A percentile compares a stretch with the other conserved stretches of the same genome.
Evolutionary conservation across 23 tunicate genomes (phyloP).

Genomic region (Trididemnum miniatum): DNA sequence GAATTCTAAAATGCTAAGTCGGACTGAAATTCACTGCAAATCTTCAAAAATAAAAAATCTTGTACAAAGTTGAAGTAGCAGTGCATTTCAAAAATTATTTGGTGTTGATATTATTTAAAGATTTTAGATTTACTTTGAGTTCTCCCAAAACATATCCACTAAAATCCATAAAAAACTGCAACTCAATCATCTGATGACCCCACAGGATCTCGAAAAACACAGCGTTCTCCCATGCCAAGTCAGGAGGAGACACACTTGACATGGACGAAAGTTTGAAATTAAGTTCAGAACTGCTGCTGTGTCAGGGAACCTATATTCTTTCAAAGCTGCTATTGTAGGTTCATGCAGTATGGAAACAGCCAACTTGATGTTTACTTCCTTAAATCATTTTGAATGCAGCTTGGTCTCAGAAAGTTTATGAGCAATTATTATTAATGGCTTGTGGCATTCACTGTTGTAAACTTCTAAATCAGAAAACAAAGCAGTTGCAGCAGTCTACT

Average conservation of each 20-base stretch:
- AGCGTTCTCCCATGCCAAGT: background rate
- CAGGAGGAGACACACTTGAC: background rate
- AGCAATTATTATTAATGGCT: slow-evolving; percentile 19
- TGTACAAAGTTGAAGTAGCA: too few species aligned
- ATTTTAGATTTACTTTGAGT: too few species aligned
- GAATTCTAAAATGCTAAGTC: too few species aligned
- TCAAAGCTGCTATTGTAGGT: slow-evolving; percentile 6
- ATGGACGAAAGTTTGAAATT: slow-evolving; percentile 8
- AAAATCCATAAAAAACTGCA: background rate
- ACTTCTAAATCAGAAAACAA: background rate
- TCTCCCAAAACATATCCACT: background rate
- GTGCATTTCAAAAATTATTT: too few species aligned
- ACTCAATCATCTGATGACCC: slow-evolving; percentile 9
- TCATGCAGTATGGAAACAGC: slow-evolving; percentile 9
- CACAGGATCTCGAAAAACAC: slow-evolving; percentile 8
- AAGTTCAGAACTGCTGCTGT: slow-evolving; percentile 10
- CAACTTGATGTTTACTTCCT: slow-evolving; percentile 9
- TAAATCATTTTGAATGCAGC: background rate
- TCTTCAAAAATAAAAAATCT: too few species aligned
- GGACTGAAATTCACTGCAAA: too few species aligned
- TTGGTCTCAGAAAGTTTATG: slow-evolving; percentile 15
- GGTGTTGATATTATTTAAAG: too few species aligned
- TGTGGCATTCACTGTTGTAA: slow-evolving; percentile 16
- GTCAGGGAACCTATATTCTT: background rate
- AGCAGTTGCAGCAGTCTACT: background rate